Evolutionary conservation across 2,113 vertebrate species (phyloP), one percentile per base, ranked within the genome.

Genomic region (Labeo catla): DNA sequence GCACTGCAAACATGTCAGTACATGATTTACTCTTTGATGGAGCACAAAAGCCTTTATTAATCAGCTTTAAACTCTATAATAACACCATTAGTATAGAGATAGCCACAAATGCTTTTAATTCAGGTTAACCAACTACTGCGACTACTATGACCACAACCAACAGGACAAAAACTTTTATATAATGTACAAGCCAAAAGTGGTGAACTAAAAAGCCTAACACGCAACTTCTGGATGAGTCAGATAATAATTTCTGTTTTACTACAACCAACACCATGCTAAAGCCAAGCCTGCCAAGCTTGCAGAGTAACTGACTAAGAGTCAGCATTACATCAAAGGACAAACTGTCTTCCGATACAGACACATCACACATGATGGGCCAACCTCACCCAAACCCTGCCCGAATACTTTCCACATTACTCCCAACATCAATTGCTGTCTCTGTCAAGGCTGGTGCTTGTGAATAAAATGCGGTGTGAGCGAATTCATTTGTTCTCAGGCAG

Each of bases 401-500:
- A 91, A 93, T 92, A 93, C 63, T 93, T 93, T 93, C 92, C 92
- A 91, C 86, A 87, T 91, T 91, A 91, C 91, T 85, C 87, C 78
- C 88, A 86, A 81, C 90, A 93, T 91, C 86, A 70, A 87, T 65
- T 84, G 12, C 52, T 36, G 28, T 66, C 76, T 73, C 81, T 10
- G 57, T 66, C 49, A 43, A 59, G 76, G 87, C 81, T 80, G 80
- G 84, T 45, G 79, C 59, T 66, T 34, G 43, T 66, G n/a, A 66
- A 59, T 43, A 79, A 79, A 79, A 79, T 59, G 76, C 13, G 19
- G 9, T 4, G 5, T 4, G 34, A 79, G 12, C 73, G 3, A 79
- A 79, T 21, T 59, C 16, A 79, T 34, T 81, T 80, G 54, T 39
- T 43, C 10, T 79, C 76, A 63, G 8, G n/a, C 59, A 28, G 59